phyloP scores from a whole-genome alignment of 2,797 vertebrate genomes.

The Podarcis siculus region DNA sequence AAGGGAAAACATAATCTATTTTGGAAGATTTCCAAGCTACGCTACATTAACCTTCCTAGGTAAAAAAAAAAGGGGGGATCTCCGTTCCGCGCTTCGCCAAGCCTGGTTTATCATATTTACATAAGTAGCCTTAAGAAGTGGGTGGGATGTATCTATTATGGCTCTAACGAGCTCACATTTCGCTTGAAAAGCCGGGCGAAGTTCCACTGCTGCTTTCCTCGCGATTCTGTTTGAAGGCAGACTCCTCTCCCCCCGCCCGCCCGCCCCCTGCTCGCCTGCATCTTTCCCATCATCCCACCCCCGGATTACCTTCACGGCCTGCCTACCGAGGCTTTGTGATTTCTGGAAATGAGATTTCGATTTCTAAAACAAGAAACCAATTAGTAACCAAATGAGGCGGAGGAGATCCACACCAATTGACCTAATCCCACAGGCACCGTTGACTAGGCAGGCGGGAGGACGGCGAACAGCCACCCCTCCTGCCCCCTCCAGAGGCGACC shows the following conservation, averaged over 20 bases:
- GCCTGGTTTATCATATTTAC: constrained; percentile 78
- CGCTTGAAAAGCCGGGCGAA: constrained; percentile 64
- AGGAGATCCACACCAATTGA: constrained; percentile 84
- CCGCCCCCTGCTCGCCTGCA: constrained; percentile 64
- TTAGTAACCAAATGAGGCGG: constrained; percentile 89
- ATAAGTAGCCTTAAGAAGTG: constrained; percentile 76
- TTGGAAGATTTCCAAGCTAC: constrained; percentile 80
- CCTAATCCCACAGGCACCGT: constrained; percentile 83
- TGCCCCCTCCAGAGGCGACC: neutral
- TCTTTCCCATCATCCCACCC: constrained; percentile 74
- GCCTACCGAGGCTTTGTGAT: constrained; percentile 79
- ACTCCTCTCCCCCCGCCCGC: constrained; percentile 1
- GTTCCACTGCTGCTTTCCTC: constrained; percentile 75
- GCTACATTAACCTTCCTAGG: constrained; percentile 78
- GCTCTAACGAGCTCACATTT: constrained; percentile 77
- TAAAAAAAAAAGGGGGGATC: neutral
- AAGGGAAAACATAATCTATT: constrained; percentile 74
- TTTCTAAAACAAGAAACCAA: constrained; percentile 89
- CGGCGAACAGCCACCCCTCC: neutral
- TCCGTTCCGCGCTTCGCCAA: constrained; percentile 59
- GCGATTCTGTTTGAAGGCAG: constrained; percentile 76
- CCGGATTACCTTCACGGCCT: constrained; percentile 83
- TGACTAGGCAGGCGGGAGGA: constrained; percentile 67
- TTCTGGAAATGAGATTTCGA: constrained; percentile 87
- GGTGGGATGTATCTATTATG: constrained; percentile 71